These are phyloP conservation scores for Anguilla rostrata DNA, from an alignment of 2,113 vertebrate genomes.

Conservation along the genomic window DNA sequence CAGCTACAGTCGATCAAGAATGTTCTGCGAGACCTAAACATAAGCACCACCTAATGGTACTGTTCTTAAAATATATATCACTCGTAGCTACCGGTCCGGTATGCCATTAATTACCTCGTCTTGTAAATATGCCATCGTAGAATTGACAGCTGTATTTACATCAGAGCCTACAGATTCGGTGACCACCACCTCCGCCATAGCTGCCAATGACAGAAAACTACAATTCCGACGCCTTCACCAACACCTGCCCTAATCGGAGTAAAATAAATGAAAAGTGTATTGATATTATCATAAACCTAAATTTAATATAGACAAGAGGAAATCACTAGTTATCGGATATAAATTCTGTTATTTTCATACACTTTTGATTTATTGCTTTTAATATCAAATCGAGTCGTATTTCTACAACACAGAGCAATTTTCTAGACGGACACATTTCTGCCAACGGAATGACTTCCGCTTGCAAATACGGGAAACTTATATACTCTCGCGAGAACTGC, in stretches of 20 bases:
- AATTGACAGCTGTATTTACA: conserved; percentile 42
- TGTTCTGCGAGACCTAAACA: not conserved
- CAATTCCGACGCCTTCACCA: conserved; percentile 2
- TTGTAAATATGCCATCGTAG: conserved; percentile 61
- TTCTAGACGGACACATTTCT: conserved; percentile 19
- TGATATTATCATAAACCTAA: too few species aligned
- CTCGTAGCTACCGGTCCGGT: not conserved
- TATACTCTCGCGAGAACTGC: conserved; percentile 61
- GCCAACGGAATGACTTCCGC: conserved; percentile 47
- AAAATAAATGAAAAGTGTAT: not conserved
- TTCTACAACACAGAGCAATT: not conserved
- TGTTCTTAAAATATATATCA: not conserved
- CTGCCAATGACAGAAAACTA: conserved; percentile 3
- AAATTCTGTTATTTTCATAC: not conserved
- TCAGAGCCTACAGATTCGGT: conserved; percentile 14
- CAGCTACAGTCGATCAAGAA: not conserved
- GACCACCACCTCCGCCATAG: conserved; percentile 60
- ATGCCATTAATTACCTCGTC: conserved; percentile 60
- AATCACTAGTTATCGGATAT: not conserved
- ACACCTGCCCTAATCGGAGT: not conserved
- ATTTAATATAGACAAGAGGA: not conserved
- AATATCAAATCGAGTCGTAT: not conserved
- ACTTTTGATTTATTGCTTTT: not conserved
- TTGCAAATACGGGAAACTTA: conserved; percentile 14
- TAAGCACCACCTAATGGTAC: not conserved